Base-by-base conservation (phyloP, 1,140 invertebrate species). In the Babylonia areolata region DNA sequence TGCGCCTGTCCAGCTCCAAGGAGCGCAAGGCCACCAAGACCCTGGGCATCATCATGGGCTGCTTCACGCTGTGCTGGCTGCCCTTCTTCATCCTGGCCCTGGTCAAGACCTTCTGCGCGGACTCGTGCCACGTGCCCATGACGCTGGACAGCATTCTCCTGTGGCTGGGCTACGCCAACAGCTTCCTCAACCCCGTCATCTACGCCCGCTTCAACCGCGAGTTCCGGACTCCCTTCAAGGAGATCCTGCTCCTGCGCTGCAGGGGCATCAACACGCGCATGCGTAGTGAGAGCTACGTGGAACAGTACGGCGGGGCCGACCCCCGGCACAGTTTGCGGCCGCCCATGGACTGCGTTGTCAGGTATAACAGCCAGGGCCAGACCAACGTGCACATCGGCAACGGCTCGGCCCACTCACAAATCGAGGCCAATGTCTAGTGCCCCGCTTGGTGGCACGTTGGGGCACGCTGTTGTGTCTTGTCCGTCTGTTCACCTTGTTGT, bases 21-120 rank as follows among this genome's bases (percentile, higher is more conserved):
- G 97, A 98, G 89, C 96, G 96, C 1, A 97, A 98, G 95, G 98
- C 98, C 0, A 97, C 97, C 28, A 97, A 98, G 93, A 98, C 97
- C 0, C 94, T 99, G 51, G 97, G 97, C 28, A 96, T 98, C 46
- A 97, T 94, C 35, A 93, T 93, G 93, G 93, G 93, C 3, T 90
- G 93, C 15, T 93, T 93, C 87, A 92, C 91, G 11, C 83, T 89
- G 2, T 93, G 92, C 85, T 93, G 93, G 93, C 89, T 93, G 58
- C 93, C 93, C 20, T 94, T 94, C 88, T 94, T 94, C 87, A 93
- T 93, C 84, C 87, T 94, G 82, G 93, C 92, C 37, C 87, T 94
- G 23, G 88, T 92, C 33, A 85, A 90, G 42, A 92, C 93, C 3
- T 90, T 93, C 79, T 81, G 90, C 37, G 51, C 90, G 31, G 51